phyloP scores from a whole-genome alignment of 2,797 vertebrate genomes.

The Mareca strepera region DNA sequence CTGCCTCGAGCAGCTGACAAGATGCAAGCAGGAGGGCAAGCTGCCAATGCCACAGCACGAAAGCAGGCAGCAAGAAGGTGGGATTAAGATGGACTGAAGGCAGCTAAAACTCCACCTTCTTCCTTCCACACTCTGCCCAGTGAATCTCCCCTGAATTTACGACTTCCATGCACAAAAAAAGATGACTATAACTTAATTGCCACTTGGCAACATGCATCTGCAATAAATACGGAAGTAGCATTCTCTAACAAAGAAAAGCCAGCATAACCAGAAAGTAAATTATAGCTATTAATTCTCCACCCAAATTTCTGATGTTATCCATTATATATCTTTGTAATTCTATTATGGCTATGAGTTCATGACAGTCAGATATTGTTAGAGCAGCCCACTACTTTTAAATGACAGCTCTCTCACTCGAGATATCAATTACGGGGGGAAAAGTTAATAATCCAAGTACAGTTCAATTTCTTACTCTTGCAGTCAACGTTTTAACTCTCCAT shows the following conservation, averaged over 20 bases:
- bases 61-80: not conserved
- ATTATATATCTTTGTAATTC: not conserved
- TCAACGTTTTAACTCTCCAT: not conserved
- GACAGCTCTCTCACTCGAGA: conserved; percentile 1
- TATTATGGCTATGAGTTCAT: not conserved
- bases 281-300: conserved; percentile 11
- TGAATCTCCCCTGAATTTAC: not conserved
- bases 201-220: not conserved
- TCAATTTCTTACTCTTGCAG: not conserved
- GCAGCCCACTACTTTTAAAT: conserved; percentile 3
- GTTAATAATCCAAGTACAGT: not conserved
- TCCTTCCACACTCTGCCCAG: not conserved
- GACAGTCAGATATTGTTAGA: not conserved
- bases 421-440: not conserved
- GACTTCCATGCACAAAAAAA: not conserved
- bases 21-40: not conserved
- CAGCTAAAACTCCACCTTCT: not conserved
- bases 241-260: conserved; percentile 1
- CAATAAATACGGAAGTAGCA: not conserved
- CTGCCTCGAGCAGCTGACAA: not conserved
- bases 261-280: conserved; percentile 11
- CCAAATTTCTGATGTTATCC: not conserved
- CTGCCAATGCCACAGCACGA: accelerated
- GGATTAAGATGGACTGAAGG: not conserved
- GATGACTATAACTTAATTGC: not conserved